Conservation (phyloP, 35 echinoderm and acorn worm genomes). For the Strongylocentrotus purpuratus region DNA sequence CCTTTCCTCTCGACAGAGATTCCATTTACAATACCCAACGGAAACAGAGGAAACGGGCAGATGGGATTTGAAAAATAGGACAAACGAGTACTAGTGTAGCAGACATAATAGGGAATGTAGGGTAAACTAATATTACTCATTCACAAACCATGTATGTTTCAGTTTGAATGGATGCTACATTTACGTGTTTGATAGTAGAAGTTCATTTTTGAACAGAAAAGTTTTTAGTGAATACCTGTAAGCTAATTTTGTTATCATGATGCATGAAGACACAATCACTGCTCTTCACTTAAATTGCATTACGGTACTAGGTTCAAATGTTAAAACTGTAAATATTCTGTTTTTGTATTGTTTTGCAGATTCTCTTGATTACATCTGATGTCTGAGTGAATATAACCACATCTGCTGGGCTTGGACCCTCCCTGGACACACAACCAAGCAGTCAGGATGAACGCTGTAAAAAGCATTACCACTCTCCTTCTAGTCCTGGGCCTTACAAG, state of each 20-base stretch:
- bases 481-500: neutral
- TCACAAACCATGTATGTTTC: too few species aligned
- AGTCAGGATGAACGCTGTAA: constrained; percentile 1
- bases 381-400: neutral
- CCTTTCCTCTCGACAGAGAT: neutral
- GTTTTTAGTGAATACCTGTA: too few species aligned
- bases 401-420: neutral
- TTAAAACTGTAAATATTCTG: neutral
- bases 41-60: neutral
- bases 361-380: neutral
- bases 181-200: too few species aligned
- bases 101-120: neutral
- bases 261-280: too few species aligned
- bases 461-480: constrained; percentile 21
- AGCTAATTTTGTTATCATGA: too few species aligned
- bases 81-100: neutral
- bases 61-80: neutral
- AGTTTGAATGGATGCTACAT: too few species aligned
- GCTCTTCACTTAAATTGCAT: too few species aligned
- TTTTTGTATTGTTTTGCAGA: neutral
- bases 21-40: neutral
- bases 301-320: neutral
- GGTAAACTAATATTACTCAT: neutral
- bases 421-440: neutral
- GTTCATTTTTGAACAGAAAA: too few species aligned